Conservation (phyloP, 2,888 invertebrate species). For the Eretmocerus hayati region DNA sequence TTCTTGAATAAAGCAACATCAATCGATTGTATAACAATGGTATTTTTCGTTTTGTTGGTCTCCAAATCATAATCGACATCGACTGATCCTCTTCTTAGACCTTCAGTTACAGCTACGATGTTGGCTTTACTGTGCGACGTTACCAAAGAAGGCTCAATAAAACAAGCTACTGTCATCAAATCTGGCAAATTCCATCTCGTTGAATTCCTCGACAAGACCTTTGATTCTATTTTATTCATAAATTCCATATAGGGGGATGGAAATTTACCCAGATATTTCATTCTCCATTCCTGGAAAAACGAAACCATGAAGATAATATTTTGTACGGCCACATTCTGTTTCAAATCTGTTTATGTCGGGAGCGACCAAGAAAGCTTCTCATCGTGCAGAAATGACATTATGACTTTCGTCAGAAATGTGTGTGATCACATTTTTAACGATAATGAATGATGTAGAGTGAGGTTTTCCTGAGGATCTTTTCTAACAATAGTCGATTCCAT, state of each 20-base stretch:
- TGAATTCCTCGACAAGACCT: conserved; percentile 20
- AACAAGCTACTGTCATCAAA: conserved; percentile 27
- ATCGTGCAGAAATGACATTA: no score
- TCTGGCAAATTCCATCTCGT: conserved; percentile 29
- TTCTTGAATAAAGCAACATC: not conserved
- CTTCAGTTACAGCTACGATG: conserved; percentile 26
- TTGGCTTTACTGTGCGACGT: conserved; percentile 15
- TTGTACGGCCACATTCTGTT: no score
- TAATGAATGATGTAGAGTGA: not conserved
- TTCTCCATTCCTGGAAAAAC: conserved; percentile 49
- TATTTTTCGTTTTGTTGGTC: not conserved
- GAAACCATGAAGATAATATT: no score
- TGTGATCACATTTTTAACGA: no score
- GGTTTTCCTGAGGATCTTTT: not conserved
- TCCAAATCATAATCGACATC: not conserved
- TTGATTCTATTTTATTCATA: conserved; percentile 49
- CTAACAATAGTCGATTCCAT: no score
- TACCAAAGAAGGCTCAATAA: conserved; percentile 17
- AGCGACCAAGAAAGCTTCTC: no score
- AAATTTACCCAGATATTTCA: conserved; percentile 45
- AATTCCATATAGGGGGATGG: conserved; percentile 44
- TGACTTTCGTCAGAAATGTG: no score
- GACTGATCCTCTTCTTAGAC: not conserved
- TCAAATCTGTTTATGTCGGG: no score
- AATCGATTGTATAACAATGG: not conserved